Evolutionary conservation across 37 sponge, comb jelly and placozoan genomes (phyloP), one percentile per base, ranked within the genome.

Genomic region (Cliona cf. orientalis): DNA sequence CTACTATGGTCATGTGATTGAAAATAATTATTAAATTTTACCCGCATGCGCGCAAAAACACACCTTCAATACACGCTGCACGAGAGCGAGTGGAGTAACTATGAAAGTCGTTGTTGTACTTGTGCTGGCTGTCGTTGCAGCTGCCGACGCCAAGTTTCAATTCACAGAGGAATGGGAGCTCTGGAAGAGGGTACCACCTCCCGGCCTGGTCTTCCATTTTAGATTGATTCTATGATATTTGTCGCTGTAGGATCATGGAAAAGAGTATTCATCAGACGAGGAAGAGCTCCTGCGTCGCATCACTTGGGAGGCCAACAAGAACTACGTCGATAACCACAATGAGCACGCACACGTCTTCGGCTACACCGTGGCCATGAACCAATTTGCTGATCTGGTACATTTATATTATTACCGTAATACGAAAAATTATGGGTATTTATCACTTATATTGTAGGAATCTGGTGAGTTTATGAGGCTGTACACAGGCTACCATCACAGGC

Each of bases 321-420:
- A 84, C 75, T 89, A 66, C 74, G 56, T 89, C 14, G 85, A 84
- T 26, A 70, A 68, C 26, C 91, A 90, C 82, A 85, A 90, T 66
- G 72, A 42, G 2, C 42, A 90, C 39, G 72, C 80, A 7, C 64
- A 80, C 31, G 59, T 66, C 63, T 70, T 58, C 49, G 91, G 91
- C 41, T 90, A 76, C 66, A 75, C 80, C 34, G 34, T 75, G 12
- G 81, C 56, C 12, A 79, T 84, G 71, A 90, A 90, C 63, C 76
- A 90, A 41, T 85, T 66, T 60, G 80, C 71, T 26, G 90, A 90
- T 31, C 80, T 90, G 81, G 89, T 76, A 40, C n/a, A n/a, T n/a
- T n/a, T n/a, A n/a, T n/a, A n/a, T n/a, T n/a, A n/a, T n/a, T n/a
- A n/a, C n/a, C n/a, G n/a, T n/a, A n/a, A n/a, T n/a, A n/a, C n/a